Base-by-base conservation (phyloP, 2,888 invertebrate genomes). In the Macrophya annulata region DNA sequence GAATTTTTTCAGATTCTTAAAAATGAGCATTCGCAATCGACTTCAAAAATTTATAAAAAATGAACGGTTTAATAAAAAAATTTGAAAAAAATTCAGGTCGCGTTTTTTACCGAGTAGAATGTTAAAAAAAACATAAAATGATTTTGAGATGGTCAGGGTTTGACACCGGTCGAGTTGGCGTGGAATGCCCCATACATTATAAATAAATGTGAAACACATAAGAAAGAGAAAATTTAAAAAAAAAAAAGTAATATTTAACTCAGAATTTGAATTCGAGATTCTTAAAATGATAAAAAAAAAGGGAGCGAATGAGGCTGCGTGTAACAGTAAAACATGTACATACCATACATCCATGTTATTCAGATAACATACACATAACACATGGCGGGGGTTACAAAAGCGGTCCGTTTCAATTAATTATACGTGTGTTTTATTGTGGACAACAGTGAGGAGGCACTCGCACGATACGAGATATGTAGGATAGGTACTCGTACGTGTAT, bases 401-500 rank as follows among this genome's bases (percentile, higher is more conserved):
- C 68, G 37, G 68, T 68, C 68, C 37, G 37, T 68, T 37, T 68
- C 68, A 68, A 68, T 68, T 68, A 68, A 68, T 68, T 68, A 37
- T 37, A 68, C 31, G 17, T 68, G 68, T 68, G 68, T 68, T 68
- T 68, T 68, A 68, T 68, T 68, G 31, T 37, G 37, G 37, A 17
- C 17, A 37, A 68, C 17, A 12, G 68, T 68, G 37, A 55, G 15
- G 9, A 68, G 31, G 45, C 15, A 74, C 74, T 74, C 74, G 45
- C n/a, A 43, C 74, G 74, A 74, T 74, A 74, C 74, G 74, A 37
- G 68, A 37, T 68, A 68, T n/a, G n/a, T n/a, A n/a, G n/a, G 45
- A 45, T 21, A 21, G 45, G 21, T 4, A 17, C 55, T 55, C 31
- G 55, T 55, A 51, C 51, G 17, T 51, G 31, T 31, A 31, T 31